Evolutionary conservation across 2,113 vertebrate species (phyloP).

Genomic region (Misgurnus mizolepis): DNA sequence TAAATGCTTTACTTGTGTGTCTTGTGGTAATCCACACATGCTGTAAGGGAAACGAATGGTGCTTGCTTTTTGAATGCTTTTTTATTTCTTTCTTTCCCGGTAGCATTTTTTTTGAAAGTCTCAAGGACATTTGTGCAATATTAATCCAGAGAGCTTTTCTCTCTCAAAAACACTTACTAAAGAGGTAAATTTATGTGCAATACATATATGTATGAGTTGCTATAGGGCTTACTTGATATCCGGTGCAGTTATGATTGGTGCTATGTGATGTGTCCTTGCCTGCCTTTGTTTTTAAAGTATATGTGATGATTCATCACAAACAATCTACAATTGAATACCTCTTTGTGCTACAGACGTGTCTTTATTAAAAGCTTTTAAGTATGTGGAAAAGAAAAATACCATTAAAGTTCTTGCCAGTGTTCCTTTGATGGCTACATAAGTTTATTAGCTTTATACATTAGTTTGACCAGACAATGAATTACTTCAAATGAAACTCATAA

Average conservation of each 20-base stretch:
- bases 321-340: background rate
- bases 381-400: slow-evolving; percentile 7
- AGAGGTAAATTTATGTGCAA: slow-evolving; percentile 31
- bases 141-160: slow-evolving; percentile 30
- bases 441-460: slow-evolving; percentile 8
- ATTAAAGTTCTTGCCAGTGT: background rate
- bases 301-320: background rate
- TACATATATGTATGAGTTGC: slow-evolving; percentile 42
- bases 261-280: background rate
- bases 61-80: slow-evolving; percentile 14
- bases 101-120: background rate
- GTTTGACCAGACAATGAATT: slow-evolving; percentile 6
- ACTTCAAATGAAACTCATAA: slow-evolving; percentile 23
- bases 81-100: slow-evolving; percentile 16
- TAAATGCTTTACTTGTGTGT: background rate
- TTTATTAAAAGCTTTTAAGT: slow-evolving; percentile 31
- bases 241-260: slow-evolving; percentile 15
- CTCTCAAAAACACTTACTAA: slow-evolving; percentile 7
- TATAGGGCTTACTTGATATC: slow-evolving; percentile 34
- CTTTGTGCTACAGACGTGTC: background rate
- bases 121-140: slow-evolving; percentile 36
- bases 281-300: background rate
- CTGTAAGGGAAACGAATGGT: background rate
- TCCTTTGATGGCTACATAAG: slow-evolving; percentile 16
- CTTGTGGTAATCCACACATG: background rate